Base-by-base conservation (phyloP, 2,797 vertebrate species). In the Coracias cyanogaster region DNA sequence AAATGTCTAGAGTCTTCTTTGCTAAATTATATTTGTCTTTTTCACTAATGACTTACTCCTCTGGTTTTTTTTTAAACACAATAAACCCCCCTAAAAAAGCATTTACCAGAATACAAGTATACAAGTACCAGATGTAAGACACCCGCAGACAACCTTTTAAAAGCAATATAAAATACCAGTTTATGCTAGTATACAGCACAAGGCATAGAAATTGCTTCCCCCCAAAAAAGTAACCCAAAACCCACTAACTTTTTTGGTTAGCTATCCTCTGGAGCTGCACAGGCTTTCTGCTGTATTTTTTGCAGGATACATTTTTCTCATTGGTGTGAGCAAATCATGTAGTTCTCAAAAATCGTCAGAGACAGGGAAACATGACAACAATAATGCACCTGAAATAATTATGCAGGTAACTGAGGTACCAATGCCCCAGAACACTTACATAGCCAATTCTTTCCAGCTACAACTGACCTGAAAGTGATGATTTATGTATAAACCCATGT, bases 271-370 rank as follows among this genome's bases (percentile, higher is more conserved):
- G 35, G 5, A 28, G 45, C 35, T 37, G 66, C 5, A 12, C 6
- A 43, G 52, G 15, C 11, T 77, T 79, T 51, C 65, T 35, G 19
- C 22, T 76, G 0, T 20, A 12, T 13, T 62, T 76, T 62, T 64
- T 92, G 5, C 15, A 86, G 31, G 46, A n/a, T 5, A 9, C 5
- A 0, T 43, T 81, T 16, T 49, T 70, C 41, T 72, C 28, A 1
- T 0, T 61, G 21, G 7, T 54, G 14, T 28, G 74, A 76, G n/a
- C 21, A 72, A 79, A 87, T 60, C 5, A 15, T 0, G 0, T 2
- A 35, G 21, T 10, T 46, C 35, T 33, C 54, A 66, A 60, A 87
- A 76, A 31, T 4, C 28, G 58, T 69, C 33, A 72, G 57, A 58
- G 25, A n/a, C 10, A 35, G 7, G 13, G 28, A 84, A 84, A 49